A percentile compares a stretch with the other conserved stretches of the same genome.
Evolutionary conservation across 2,888 invertebrate genomes (phyloP).

Genomic region (Copidosoma aretas): DNA sequence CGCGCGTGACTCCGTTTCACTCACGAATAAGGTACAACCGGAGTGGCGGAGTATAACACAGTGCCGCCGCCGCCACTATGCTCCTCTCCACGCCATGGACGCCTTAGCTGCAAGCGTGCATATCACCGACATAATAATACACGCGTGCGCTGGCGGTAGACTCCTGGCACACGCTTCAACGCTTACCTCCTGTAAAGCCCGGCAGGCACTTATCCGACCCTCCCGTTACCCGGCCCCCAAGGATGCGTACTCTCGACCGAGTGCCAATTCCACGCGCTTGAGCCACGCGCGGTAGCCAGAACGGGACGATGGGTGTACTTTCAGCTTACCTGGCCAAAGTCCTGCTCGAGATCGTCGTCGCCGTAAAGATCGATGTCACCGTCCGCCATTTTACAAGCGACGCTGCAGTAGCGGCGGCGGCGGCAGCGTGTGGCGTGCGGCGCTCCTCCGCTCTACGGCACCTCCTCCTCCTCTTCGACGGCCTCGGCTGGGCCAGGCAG

Average conservation of each 20-base stretch:
- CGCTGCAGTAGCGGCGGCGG: slow-evolving; percentile 23
- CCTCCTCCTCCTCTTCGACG: not conserved
- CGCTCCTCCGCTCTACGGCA: not conserved
- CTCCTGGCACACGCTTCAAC: no score
- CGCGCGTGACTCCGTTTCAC: no score
- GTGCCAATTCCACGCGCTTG: not conserved
- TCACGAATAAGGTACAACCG: no score
- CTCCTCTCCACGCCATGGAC: no score
- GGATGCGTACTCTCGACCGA: not conserved
- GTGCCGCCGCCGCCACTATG: no score
- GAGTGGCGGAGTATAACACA: no score
- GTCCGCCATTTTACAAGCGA: slow-evolving; percentile 80
- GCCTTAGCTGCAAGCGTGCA: no score
- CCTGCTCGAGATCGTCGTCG: slow-evolving; percentile 91
- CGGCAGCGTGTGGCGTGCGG: not conserved
- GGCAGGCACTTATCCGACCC: slow-evolving; percentile 22
- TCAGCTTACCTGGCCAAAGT: slow-evolving; percentile 78
- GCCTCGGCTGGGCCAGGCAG: no score
- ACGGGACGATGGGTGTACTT: not conserved
- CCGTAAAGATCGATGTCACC: slow-evolving; percentile 96
- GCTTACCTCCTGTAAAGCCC: not conserved
- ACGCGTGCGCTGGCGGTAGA: no score
- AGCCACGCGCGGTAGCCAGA: slow-evolving; percentile 1
- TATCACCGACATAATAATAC: no score
- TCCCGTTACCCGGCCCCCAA: no score